Base-by-base conservation (phyloP, 2,797 vertebrate species). In the Manis pentadactyla region DNA sequence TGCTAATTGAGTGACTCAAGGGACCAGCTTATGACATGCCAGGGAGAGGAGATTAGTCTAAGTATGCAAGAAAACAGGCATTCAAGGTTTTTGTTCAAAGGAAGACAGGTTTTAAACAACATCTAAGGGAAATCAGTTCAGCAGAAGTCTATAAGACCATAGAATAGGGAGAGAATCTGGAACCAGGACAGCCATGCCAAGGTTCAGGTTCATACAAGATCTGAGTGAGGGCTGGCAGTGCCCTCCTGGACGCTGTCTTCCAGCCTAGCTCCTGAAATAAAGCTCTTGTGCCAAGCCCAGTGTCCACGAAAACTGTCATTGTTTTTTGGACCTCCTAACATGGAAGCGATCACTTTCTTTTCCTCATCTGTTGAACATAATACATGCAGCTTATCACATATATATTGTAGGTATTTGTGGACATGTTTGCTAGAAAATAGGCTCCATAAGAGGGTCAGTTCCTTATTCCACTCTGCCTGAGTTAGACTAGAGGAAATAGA, bases 91-190 rank as follows among this genome's bases (percentile, higher is more conserved):
- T 37, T 37, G 21, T 77, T 55, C 49, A 87, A 71, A 84, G 37
- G 8, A 64, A 92, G 85, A 84, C 8, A 39, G 46, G 25, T 64
- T 71, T 87, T 79, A 87, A 71, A 68, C 14, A 94, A 42, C 27
- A 25, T 55, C 51, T n/a, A 83, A 73, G 81, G 81, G 46, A 42
- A 68, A 37, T 15, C 8, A 57, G 46, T n/a, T 57, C 34, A 51
- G 23, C 27, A 37, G 37, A 46, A 29, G 19, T 69, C 29, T 83
- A 51, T 53, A 14, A 77, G 31, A 87, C 21, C 15, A 4, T 31
- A 34, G 27, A 85, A 75, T 2, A 46, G 19, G 57, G 34, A 21
- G 12, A 37, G 18, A 46, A 2, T 34, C 2, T 12, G 49, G 18
- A 55, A 49, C 9, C 29, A 49, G 55, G 31, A 61, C 19, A 39